Evolutionary conservation across 1,140 invertebrate genomes (phyloP), one percentile per base, ranked within the genome.

Genomic region (Diprion similis): DNA sequence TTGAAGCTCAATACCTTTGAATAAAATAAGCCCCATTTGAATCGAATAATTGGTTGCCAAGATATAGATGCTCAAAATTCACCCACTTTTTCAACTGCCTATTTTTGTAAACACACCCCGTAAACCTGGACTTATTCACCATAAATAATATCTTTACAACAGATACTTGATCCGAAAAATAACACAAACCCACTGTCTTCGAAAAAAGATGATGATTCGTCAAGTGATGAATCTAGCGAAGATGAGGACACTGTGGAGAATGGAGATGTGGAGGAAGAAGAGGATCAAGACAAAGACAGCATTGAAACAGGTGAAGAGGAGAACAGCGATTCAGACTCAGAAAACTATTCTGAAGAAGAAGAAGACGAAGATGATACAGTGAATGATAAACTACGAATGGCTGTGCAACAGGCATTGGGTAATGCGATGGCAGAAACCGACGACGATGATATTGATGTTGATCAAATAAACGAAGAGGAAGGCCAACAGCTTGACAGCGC

Each of bases 391-490:
- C 80, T 94, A 19, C 88, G 91, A 79, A 82, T 91, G 75, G 92
- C 93, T 46, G 88, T 94, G 1, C 89, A 90, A 76, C 89, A 92
- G 83, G 93, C 91, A 11, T 80, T 94, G 11, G 91, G 91, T 10
- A 85, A 86, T 59, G 89, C 89, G 66, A 88, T 87, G 1, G 78
- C 83, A 11, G 88, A 91, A 77, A 89, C 89, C 46, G 92, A 94
- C 70, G 88, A 90, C 37, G 93, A 93, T 82, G 94, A 93, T 74
- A 87, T 95, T 10, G 93, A 95, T 77, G 89, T 94, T 17, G 94
- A 95, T 80, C 89, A 94, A 76, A 92, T 96, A 65, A 89, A 89
- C 73, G 94, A 95, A 78, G 92, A 91, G 76, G 92, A 95, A 83
- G 94, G 94, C 8, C 91, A 92, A 76, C 91, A 91, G 75, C 84